Evolutionary conservation across 2,797 vertebrate genomes (phyloP).

Genomic region (Anableps anableps): DNA sequence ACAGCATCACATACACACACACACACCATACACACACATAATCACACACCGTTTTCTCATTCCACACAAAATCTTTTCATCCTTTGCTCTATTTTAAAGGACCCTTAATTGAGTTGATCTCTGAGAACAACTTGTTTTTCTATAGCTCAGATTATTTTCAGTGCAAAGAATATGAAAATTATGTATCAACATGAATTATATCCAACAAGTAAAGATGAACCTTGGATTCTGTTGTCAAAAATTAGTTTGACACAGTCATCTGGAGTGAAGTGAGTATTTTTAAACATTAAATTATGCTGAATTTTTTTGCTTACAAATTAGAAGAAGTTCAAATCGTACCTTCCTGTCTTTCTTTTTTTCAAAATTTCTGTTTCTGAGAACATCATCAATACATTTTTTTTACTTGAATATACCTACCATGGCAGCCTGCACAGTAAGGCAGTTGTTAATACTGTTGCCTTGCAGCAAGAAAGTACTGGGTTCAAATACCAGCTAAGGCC

Average conservation of each 20-base stretch:
- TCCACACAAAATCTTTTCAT: conserved; percentile 7
- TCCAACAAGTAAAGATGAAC: not conserved
- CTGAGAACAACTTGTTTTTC: not conserved
- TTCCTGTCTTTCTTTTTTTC: not conserved
- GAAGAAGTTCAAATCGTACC: not conserved
- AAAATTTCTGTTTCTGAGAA: not conserved
- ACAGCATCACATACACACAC: conserved; percentile 30
- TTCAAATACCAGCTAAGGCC: not conserved
- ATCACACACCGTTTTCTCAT: not conserved
- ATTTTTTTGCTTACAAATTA: not conserved
- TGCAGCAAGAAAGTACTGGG: not conserved
- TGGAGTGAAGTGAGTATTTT: not conserved
- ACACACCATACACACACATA: not conserved
- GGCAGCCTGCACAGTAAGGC: not conserved
- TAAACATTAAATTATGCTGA: not conserved
- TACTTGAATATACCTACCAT: not conserved
- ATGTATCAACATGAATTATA: not conserved
- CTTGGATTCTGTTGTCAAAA: not conserved
- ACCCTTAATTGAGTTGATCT: not conserved
- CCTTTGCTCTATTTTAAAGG: conserved; percentile 14
- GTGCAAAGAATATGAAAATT: not conserved
- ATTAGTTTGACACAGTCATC: not conserved
- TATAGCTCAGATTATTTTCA: not conserved
- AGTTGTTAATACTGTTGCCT: not conserved
- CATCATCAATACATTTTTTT: not conserved